phyloP scores from a whole-genome alignment of 1,140 invertebrate species.

The Doryteuthis pealeii region DNA sequence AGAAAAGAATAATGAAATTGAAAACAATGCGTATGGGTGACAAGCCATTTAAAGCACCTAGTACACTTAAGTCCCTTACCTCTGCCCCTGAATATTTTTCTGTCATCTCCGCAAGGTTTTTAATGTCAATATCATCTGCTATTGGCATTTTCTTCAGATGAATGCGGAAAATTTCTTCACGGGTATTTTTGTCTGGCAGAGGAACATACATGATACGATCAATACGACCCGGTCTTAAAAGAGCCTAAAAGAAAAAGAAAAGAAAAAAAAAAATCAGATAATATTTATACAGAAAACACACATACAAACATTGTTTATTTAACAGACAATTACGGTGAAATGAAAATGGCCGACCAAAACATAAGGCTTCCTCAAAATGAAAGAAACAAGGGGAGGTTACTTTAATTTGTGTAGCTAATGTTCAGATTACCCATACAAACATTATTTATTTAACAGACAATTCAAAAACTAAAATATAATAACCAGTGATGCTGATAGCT shows the following conservation, averaged over 20 bases:
- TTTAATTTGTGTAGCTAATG: not conserved
- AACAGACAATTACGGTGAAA: too few species aligned
- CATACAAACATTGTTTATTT: slow-evolving; percentile 2
- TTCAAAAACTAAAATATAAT: too few species aligned
- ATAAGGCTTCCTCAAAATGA: too few species aligned
- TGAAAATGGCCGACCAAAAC: too few species aligned
- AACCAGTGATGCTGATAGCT: too few species aligned
- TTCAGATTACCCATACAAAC: not conserved
- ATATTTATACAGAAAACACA: slow-evolving; percentile 7
- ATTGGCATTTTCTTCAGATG: slow-evolving; percentile 68
- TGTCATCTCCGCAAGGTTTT: slow-evolving; percentile 69
- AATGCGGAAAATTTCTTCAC: slow-evolving; percentile 71
- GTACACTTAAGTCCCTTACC: too few species aligned
- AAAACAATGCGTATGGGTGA: too few species aligned
- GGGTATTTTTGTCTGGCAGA: slow-evolving; percentile 74
- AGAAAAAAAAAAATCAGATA: too few species aligned
- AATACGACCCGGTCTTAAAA: slow-evolving; percentile 84
- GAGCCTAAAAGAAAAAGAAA: slow-evolving; percentile 66
- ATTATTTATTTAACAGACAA: too few species aligned
- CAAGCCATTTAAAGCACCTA: too few species aligned
- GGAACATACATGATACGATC: slow-evolving; percentile 87
- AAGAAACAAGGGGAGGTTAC: too few species aligned
- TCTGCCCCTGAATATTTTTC: slow-evolving; percentile 86
- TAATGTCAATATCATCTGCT: slow-evolving; percentile 66
- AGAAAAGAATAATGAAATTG: too few species aligned